Evolutionary conservation across 1,140 invertebrate genomes (phyloP), one percentile per base, ranked within the genome.

Genomic region (Drosophila ananassae): DNA sequence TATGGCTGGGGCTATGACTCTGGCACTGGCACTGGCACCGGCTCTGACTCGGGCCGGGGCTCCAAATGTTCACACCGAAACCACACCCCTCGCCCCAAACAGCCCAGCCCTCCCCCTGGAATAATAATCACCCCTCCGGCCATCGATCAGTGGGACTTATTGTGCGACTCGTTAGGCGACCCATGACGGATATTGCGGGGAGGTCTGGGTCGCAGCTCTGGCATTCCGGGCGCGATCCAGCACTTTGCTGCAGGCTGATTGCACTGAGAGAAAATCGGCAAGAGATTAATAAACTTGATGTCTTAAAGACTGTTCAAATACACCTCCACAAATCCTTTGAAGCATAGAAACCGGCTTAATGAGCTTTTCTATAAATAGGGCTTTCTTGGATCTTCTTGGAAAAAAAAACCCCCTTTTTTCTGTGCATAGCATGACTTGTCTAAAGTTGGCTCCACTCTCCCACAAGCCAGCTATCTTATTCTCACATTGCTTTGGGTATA

Each of bases 381-480:
- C 17, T 17, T 17, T 17, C 17, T 17, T 0, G 17, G 17, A 17
- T 17, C 17, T 17, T 17, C 34, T 12, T 37, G 3, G 34, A 37
- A 39, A 39, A 39, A 39, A 44, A 44, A 12, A 12, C 41, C 10
- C 10, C 2, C 34, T 52, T 67, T 22, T 66, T 13, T 3, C 63
- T 48, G 50, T 69, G 62, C 63, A 32, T 8, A 32, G 67, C 44
- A 74, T 74, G 71, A 74, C 71, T 74, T 63, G 71, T 68, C 71
- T n/a, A 73, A 61, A 73, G 68, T 73, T 32, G 8, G 37, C 13
- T 30, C 30, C 13, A 5, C 63, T 54, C 51, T 62, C 24, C 25
- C 51, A 32, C 69, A 24, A 60, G 21, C 32, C 7, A 39, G 22
- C 37, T 37, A 46, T 24, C 51, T 69, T 39, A 39, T 50, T 47